Percentiles rank a stretch among this genome's conserved stretches.
phyloP scores from a whole-genome alignment of 2,888 invertebrate species.

The Dione juno region DNA sequence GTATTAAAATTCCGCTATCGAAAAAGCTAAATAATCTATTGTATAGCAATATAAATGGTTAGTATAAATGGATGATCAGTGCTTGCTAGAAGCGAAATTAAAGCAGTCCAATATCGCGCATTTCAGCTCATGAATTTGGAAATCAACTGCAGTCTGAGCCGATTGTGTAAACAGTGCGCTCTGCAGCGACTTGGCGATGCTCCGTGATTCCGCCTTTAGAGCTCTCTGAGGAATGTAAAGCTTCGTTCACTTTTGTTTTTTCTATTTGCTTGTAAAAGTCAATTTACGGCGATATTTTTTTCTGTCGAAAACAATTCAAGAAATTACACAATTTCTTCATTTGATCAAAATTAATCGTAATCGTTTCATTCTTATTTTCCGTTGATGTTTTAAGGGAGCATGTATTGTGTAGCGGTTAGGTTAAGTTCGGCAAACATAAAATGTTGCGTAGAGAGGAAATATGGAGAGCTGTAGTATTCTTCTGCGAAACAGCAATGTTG shows the following conservation, averaged over 20 bases:
- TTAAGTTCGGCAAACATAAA: too few relatives aligned
- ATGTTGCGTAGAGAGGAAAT: too few relatives aligned
- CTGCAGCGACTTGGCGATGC: conserved; percentile 25
- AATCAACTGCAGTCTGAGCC: conserved; percentile 46
- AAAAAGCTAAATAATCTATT: too few relatives aligned
- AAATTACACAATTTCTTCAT: too few relatives aligned
- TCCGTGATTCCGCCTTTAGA: conserved; percentile 27
- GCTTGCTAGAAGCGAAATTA: conserved; percentile 10
- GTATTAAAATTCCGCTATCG: too few relatives aligned
- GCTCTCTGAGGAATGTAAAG: conserved; percentile 16
- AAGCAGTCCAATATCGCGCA: conserved; percentile 56
- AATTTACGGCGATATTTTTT: neutral
- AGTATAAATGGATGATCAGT: neutral
- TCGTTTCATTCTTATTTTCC: too few relatives aligned
- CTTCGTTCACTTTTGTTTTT: neutral
- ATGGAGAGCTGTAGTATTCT: too few relatives aligned
- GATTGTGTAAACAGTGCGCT: conserved; percentile 41
- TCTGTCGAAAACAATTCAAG: neutral
- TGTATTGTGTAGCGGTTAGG: too few relatives aligned
- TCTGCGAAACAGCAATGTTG: too few relatives aligned
- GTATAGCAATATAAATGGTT: too few relatives aligned
- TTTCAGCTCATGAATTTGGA: conserved; percentile 60
- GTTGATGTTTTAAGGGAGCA: too few relatives aligned
- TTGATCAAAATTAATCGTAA: too few relatives aligned
- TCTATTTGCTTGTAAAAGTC: neutral